phyloP scores from a whole-genome alignment of 53 echinoderm and acorn worm genomes.

The Pentamera pediparva region DNA sequence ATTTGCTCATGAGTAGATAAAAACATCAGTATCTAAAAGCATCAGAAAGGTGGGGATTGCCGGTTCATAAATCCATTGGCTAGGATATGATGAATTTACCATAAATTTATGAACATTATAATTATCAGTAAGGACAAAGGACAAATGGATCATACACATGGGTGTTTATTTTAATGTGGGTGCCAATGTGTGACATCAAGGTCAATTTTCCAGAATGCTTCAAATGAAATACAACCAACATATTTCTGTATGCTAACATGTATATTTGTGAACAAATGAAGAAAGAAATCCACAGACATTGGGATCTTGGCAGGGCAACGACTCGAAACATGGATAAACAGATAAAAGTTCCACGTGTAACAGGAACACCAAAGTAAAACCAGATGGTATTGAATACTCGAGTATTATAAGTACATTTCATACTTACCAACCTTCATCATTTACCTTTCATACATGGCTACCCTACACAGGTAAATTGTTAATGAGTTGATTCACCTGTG shows the following conservation, averaged over 20 bases:
- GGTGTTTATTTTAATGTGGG: conserved; percentile 31
- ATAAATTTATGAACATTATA: too few species aligned
- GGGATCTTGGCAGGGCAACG: conserved; percentile 9
- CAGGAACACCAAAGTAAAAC: conserved; percentile 11
- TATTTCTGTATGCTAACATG: background rate
- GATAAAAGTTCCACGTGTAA: conserved; percentile 23
- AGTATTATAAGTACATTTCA: background rate
- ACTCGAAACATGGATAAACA: background rate
- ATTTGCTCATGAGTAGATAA: too few species aligned
- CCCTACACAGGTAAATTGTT: background rate
- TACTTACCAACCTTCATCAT: background rate
- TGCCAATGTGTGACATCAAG: conserved; percentile 15
- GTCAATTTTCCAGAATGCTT: conserved; percentile 1
- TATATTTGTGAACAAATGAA: background rate
- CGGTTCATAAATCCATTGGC: too few species aligned
- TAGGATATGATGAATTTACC: too few species aligned
- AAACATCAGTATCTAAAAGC: too few species aligned
- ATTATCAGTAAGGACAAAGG: too few species aligned
- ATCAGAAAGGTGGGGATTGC: too few species aligned
- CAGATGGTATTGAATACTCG: background rate
- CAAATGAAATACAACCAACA: background rate
- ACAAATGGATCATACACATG: background rate
- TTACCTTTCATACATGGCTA: background rate
- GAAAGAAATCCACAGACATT: background rate
- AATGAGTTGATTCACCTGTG: background rate